These are phyloP conservation scores for Morinoia aosen DNA, from an alignment of 2,888 invertebrate species.

Conservation along the genomic window DNA sequence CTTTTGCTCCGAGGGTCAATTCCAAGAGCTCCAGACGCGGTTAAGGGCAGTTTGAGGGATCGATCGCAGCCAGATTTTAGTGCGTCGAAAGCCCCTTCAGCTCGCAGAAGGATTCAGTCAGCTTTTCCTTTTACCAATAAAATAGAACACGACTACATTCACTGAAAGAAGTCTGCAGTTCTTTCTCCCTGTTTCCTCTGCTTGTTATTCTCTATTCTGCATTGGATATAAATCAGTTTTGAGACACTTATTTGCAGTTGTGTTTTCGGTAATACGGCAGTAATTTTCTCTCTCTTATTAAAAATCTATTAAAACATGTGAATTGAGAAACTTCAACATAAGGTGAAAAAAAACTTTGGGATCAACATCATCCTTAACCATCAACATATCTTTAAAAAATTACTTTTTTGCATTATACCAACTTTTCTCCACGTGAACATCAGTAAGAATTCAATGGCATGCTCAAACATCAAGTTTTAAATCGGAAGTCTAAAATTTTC, in stretches of 20 bases:
- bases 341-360: too few species aligned
- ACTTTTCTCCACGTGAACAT: too few species aligned
- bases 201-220: background rate
- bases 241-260: background rate
- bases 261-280: background rate
- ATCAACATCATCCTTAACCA: too few species aligned
- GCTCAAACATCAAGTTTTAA: too few species aligned
- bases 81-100: background rate
- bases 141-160: background rate
- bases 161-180: background rate
- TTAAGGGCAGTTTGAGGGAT: background rate
- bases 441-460: too few species aligned
- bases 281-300: background rate
- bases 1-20: background rate
- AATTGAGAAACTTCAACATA: too few species aligned
- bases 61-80: background rate
- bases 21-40: background rate
- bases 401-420: too few species aligned
- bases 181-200: background rate
- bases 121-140: background rate
- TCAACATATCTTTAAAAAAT: too few species aligned
- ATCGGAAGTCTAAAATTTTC: too few species aligned
- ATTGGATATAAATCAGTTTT: background rate
- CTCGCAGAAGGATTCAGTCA: background rate
- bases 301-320: too few species aligned